Evolutionary conservation across 2,113 vertebrate species (phyloP).

Genomic region (Oreocharis arfaki): DNA sequence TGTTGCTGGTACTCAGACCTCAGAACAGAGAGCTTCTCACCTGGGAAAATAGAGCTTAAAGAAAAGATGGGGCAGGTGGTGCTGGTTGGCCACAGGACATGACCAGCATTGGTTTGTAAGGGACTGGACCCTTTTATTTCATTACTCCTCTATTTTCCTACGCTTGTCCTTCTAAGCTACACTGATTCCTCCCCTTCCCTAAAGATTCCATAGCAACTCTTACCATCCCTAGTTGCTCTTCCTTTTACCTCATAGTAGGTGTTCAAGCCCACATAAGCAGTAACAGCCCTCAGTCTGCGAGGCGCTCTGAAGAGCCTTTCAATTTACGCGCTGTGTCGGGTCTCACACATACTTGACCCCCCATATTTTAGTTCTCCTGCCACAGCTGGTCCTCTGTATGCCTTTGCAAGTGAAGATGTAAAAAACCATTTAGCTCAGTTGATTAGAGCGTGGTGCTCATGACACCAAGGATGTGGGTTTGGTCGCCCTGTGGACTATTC

Average conservation of each 20-base stretch:
- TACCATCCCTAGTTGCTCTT: not conserved
- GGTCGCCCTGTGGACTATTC: not conserved
- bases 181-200: not conserved
- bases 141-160: not conserved
- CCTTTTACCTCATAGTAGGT: not conserved
- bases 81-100: accelerated
- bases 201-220: not conserved
- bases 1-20: not conserved
- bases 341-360: not conserved
- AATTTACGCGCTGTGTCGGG: accelerated
- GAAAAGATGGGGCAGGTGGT: not conserved
- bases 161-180: not conserved
- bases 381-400: not conserved
- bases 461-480: not conserved
- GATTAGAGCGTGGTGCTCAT: not conserved
- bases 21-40: not conserved
- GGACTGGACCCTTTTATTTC: not conserved
- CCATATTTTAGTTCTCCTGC: not conserved
- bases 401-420: not conserved
- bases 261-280: not conserved
- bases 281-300: not conserved
- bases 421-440: not conserved
- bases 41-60: not conserved
- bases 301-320: not conserved
- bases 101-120: not conserved